Evolutionary conservation across 2,113 vertebrate genomes (phyloP).

Genomic region (Anolis carolinensis): DNA sequence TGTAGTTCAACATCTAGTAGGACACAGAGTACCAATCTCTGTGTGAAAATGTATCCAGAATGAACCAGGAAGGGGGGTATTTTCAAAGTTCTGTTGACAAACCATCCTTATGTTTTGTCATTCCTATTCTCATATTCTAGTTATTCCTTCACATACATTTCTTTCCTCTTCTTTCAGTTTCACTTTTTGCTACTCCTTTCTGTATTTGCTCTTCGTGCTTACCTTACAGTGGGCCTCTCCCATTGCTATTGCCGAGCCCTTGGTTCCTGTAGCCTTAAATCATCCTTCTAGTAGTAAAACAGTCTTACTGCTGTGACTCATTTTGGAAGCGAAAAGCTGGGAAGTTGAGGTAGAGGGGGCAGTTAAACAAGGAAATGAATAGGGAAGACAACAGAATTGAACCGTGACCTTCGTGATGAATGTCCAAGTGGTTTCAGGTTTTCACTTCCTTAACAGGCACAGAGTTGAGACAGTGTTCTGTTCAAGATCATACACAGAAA

Average conservation of each 20-base stretch:
- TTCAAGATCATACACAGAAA: slow-evolving; percentile 7
- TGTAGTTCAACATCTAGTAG: too few relatives aligned
- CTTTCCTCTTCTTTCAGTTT: neutral
- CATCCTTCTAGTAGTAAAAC: slow-evolving; percentile 58
- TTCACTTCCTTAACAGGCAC: slow-evolving; percentile 53
- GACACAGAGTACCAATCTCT: too few relatives aligned
- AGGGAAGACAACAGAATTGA: slow-evolving; percentile 1
- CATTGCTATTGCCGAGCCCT: slow-evolving; percentile 58
- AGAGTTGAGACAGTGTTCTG: slow-evolving; percentile 44
- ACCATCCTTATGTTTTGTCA: neutral
- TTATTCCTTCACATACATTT: neutral
- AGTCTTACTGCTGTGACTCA: slow-evolving; percentile 63
- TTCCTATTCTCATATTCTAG: slow-evolving; percentile 19
- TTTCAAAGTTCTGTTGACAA: neutral
- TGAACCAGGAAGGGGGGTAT: neutral
- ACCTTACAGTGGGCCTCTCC: slow-evolving; percentile 64
- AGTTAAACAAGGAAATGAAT: slow-evolving; percentile 38
- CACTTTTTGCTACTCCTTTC: slow-evolving; percentile 9
- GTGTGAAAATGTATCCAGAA: neutral
- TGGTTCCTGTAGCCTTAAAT: slow-evolving; percentile 68
- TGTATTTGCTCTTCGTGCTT: slow-evolving; percentile 43
- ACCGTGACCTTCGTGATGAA: slow-evolving; percentile 49
- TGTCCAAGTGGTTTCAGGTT: slow-evolving; percentile 51
- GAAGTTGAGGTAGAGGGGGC: neutral
- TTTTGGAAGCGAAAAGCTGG: slow-evolving; percentile 60